Conservation (phyloP, 2,113 vertebrate species). For the Nyctibius bracteatus region DNA sequence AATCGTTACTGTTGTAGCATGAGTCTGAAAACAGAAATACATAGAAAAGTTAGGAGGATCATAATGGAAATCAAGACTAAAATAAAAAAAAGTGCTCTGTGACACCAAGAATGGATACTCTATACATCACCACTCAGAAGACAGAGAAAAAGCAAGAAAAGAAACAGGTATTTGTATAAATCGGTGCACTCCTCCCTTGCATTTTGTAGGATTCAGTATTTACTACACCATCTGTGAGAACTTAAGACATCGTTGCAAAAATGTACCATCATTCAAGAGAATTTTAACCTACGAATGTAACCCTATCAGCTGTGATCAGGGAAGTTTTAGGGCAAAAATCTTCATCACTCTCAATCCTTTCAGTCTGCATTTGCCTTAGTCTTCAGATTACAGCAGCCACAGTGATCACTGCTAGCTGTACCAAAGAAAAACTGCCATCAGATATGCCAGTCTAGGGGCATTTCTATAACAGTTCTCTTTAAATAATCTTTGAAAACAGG, state of each 20-base stretch:
- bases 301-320: background rate
- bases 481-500: background rate
- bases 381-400: background rate
- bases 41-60: background rate
- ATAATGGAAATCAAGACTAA: background rate
- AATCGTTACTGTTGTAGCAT: background rate
- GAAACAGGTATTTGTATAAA: background rate
- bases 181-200: background rate
- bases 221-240: background rate
- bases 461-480: background rate
- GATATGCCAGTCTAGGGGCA: background rate
- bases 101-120: background rate
- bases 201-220: background rate
- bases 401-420: background rate
- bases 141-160: background rate
- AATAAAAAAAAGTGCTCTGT: background rate
- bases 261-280: background rate
- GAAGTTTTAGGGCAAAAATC: background rate
- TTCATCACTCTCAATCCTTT: background rate
- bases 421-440: background rate
- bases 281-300: background rate
- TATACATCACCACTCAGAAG: background rate
- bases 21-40: slow-evolving; percentile 36
- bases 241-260: background rate
- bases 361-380: background rate